Base-by-base conservation (phyloP, 1,140 invertebrate genomes). In the Procambarus virginalis region DNA sequence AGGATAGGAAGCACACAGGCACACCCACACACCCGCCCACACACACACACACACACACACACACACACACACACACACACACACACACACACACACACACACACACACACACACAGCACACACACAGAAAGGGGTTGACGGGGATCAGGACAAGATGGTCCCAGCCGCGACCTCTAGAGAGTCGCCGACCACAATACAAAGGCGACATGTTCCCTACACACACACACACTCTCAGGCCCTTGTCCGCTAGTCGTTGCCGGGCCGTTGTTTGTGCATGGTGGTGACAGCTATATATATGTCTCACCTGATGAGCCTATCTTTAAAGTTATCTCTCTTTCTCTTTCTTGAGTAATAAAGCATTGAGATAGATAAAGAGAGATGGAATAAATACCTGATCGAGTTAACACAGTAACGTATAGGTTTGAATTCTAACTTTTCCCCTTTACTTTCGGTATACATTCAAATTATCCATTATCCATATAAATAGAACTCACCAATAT, bases 251-350 rank as follows among this genome's bases (percentile, higher is more conserved):
- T 58, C 49, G 22, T 10, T 22, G 78, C 46, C 14, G n/a, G 3
- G 49, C 58, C 78, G 2, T 55, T 12, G 48, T 80, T 80, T 80
- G 78, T 80, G 78, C 78, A 55, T 55, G 49, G 49, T 80, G 78
- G 49, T 80, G 78, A 80, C 78, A 80, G 78, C 78, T 80, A 12
- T 51, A 55, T 34, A 34, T 34, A 34, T 34, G 49, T 58, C 12
- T 9, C n/a, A 73, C 68, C 68, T 22, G 68, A 73, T 9, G 68
- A 20, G 68, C 49, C 22, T 80, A 17, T 80, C 8, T 80, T n/a
- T 0, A n/a, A 6, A n/a, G 0, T 17, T 17, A 17, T 64, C 60
- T 64, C 60, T 64, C 51, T 55, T 12, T 55, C 51, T n/a, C 17
- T n/a, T 5, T 68, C 20, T 68, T 17, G 64, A 20, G 5, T 73